These are phyloP conservation scores for Triplophysa yarkandensis DNA, from an alignment of 2,797 vertebrate species.

Conservation along the genomic window DNA sequence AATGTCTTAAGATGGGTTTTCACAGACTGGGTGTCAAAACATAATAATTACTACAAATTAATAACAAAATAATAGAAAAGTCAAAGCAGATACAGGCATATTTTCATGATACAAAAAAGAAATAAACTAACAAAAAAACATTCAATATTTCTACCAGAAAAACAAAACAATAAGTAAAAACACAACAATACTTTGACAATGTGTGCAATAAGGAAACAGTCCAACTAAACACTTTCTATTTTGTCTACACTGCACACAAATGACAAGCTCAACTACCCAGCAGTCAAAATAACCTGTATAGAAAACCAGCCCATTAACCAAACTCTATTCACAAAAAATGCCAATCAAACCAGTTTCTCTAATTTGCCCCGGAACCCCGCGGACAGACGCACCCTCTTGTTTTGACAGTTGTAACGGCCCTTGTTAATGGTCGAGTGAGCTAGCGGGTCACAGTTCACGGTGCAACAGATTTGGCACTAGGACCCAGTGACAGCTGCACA, in stretches of 20 bases:
- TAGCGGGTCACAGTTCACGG: conserved; percentile 64
- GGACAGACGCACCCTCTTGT: conserved; percentile 51
- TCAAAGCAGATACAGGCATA: too few relatives aligned
- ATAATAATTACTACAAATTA: too few relatives aligned
- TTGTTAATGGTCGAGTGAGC: conserved; percentile 57
- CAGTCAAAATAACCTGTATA: conserved; percentile 33
- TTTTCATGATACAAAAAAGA: too few relatives aligned
- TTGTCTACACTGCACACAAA: conserved; percentile 17
- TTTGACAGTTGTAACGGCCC: conserved; percentile 57
- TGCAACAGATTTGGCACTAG: conserved; percentile 63
- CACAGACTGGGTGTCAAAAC: too few relatives aligned
- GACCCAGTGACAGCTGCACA: conserved; percentile 64
- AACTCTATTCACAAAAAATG: conserved; percentile 42
- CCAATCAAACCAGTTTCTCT: conserved; percentile 48
- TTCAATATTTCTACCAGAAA: too few relatives aligned
- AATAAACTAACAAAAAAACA: too few relatives aligned
- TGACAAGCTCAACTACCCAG: conserved; percentile 12
- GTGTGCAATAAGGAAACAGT: not conserved
- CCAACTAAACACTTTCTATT: not conserved
- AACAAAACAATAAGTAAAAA: too few relatives aligned
- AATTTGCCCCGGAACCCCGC: conserved; percentile 51
- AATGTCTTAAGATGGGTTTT: too few relatives aligned
- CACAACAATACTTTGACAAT: not conserved
- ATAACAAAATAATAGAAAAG: too few relatives aligned
- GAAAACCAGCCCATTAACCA: conserved; percentile 31